These are phyloP conservation scores for Myiopsitta monachus DNA, from an alignment of 2,113 vertebrate genomes.

Conservation along the genomic window DNA sequence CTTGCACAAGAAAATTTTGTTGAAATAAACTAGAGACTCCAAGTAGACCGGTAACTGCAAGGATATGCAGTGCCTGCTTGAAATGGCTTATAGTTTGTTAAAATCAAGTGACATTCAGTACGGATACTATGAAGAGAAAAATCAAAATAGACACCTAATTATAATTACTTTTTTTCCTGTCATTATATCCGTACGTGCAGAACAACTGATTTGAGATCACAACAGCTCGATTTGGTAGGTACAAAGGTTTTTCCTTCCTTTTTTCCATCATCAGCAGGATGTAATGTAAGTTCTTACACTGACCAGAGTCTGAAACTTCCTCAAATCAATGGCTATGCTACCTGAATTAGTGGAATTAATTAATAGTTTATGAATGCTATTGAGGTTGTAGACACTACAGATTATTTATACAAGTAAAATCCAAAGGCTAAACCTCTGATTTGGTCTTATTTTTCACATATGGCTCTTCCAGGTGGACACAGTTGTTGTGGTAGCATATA, in stretches of 20 bases:
- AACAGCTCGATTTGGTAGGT: slow-evolving; percentile 68
- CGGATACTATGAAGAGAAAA: slow-evolving; percentile 77
- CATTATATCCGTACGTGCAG: slow-evolving; percentile 75
- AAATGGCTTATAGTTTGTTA: slow-evolving; percentile 71
- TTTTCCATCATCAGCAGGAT: slow-evolving; percentile 59
- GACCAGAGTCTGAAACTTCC: slow-evolving; percentile 44
- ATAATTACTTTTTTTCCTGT: slow-evolving; percentile 75
- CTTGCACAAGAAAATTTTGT: slow-evolving; percentile 21
- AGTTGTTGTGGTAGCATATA: background rate
- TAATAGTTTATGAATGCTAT: background rate
- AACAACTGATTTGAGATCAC: slow-evolving; percentile 76
- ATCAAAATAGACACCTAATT: slow-evolving; percentile 81
- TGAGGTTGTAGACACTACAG: background rate
- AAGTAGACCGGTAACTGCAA: slow-evolving; percentile 53
- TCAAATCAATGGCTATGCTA: background rate
- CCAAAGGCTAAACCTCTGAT: background rate
- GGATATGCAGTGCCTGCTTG: slow-evolving; percentile 42
- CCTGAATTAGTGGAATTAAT: slow-evolving; percentile 48
- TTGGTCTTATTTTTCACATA: background rate
- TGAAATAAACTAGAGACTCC: slow-evolving; percentile 47
- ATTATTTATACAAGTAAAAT: slow-evolving; percentile 13
- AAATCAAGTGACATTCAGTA: slow-evolving; percentile 81
- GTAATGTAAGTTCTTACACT: slow-evolving; percentile 54
- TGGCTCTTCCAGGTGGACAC: background rate
- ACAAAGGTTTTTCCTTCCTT: slow-evolving; percentile 69